A percentile compares a stretch with the other conserved stretches of the same genome.
Conservation (phyloP, 2,888 invertebrate species). For the Pristionchus mayeri region DNA sequence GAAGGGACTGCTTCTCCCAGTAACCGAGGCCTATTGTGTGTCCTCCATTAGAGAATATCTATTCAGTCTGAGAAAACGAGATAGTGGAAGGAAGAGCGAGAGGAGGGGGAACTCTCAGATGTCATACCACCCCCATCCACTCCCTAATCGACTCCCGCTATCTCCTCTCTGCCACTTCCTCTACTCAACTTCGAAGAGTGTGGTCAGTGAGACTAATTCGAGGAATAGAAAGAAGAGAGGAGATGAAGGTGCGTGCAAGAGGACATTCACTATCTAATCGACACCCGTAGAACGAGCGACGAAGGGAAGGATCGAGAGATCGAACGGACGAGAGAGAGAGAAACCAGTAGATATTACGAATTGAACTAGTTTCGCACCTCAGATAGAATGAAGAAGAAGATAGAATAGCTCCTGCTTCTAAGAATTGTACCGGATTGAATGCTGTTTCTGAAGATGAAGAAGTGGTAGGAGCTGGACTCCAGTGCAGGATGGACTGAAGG, state of each 20-base stretch:
- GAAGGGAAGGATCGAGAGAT: background rate
- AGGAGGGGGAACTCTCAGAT: background rate
- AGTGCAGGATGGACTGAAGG: background rate
- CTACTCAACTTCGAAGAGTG: background rate
- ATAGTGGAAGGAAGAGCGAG: conserved; percentile 20
- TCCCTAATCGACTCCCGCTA: background rate
- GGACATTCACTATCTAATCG: too few species aligned
- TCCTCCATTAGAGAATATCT: background rate
- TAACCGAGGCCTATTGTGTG: conserved; percentile 25
- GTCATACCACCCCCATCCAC: conserved; percentile 30
- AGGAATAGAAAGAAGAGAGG: background rate
- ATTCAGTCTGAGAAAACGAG: background rate
- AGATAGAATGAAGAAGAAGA: background rate
- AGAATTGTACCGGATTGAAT: too few species aligned
- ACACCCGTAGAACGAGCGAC: too few species aligned
- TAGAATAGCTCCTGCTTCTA: too few species aligned
- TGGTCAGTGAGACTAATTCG: background rate
- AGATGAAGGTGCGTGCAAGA: background rate
- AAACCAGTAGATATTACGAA: background rate
- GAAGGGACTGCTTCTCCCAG: background rate
- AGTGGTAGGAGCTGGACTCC: background rate
- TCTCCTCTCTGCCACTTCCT: background rate
- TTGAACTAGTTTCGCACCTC: too few species aligned
- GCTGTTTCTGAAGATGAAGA: too few species aligned
- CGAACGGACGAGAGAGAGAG: background rate